Evolutionary conservation across 2,797 vertebrate genomes (phyloP), one percentile per base, ranked within the genome.

Genomic region (Sebastes steindachneri): DNA sequence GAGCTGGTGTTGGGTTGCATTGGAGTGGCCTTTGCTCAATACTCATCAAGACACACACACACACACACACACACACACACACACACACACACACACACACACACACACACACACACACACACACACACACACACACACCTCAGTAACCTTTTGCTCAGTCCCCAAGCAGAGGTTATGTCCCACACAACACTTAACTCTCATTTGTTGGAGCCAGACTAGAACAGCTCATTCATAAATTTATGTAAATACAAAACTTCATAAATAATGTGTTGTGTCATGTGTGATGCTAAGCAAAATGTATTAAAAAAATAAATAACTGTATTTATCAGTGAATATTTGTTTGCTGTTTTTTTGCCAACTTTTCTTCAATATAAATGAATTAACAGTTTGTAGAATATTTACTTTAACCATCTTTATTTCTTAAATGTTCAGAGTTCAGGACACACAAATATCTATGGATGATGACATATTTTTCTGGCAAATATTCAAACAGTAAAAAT

Each of bases 1-100:
- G 89, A 88, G 75, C 78, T 65, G 93, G 92, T 95, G 89, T 95
- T 92, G 62, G 85, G 93, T 95, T 95, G 92, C 94, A 92, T 65
- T 75, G 85, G 91, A 90, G 87, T 85, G 85, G 88, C 91, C 86
- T 89, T 89, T 82, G 87, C 91, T 93, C 90, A 92, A 93, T 92
- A 89, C 86, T 89, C 84, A 91, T 58, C 77, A 78, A 63, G 29
- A n/a, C 82, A n/a, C 73, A 48, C 45, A 72, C 70, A 59, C 77
- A 71, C 65, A 29, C 77, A 9, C 75, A 55, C 74, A 72, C 60
- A 45, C 65, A 29, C 77, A 89, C 86, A 88, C 83, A 89, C 55
- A 66, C 67, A 55, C 68, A 82, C 65, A 45, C 60, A 64, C 21
- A 3, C 71, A 72, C 77, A 78, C 65, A 15, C 75, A 54, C 41